Evolutionary conservation across 1,140 invertebrate genomes (phyloP).

Genomic region (Scaptodrosophila lebanonensis): DNA sequence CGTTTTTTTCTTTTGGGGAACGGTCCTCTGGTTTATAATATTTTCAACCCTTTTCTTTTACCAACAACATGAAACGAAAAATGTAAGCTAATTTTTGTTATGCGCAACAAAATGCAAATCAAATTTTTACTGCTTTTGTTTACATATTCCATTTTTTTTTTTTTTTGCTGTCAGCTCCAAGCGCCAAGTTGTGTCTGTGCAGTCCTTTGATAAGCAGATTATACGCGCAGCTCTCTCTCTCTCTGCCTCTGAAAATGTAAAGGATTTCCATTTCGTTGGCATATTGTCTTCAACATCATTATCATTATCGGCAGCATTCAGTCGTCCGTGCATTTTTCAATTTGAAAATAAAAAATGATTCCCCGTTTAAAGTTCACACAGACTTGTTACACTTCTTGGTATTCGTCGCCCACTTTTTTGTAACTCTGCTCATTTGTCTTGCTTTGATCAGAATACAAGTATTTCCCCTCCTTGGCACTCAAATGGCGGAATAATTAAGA

Average conservation of each 20-base stretch:
- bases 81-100: slow-evolving; percentile 47
- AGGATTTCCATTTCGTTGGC: too few relatives aligned
- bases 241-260: neutral
- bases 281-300: too few relatives aligned
- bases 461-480: slow-evolving; percentile 2
- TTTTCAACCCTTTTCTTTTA: too few relatives aligned
- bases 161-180: neutral
- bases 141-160: slow-evolving; percentile 36
- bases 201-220: slow-evolving; percentile 63
- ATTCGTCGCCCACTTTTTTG: neutral
- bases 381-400: neutral
- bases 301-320: too few relatives aligned
- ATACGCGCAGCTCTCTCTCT: slow-evolving; percentile 21
- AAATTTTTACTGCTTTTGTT: slow-evolving; percentile 58
- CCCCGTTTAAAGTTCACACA: too few relatives aligned
- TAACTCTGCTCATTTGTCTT: slow-evolving; percentile 51
- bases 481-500: slow-evolving; percentile 54
- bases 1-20: slow-evolving; percentile 11
- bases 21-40: too few relatives aligned
- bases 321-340: too few relatives aligned
- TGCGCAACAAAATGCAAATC: slow-evolving; percentile 50
- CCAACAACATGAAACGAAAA: slow-evolving; percentile 4
- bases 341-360: too few relatives aligned
- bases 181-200: slow-evolving; percentile 11
- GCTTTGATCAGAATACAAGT: slow-evolving; percentile 41